Conservation (phyloP, 2,888 invertebrate species). For the Anthophora plumipes region DNA sequence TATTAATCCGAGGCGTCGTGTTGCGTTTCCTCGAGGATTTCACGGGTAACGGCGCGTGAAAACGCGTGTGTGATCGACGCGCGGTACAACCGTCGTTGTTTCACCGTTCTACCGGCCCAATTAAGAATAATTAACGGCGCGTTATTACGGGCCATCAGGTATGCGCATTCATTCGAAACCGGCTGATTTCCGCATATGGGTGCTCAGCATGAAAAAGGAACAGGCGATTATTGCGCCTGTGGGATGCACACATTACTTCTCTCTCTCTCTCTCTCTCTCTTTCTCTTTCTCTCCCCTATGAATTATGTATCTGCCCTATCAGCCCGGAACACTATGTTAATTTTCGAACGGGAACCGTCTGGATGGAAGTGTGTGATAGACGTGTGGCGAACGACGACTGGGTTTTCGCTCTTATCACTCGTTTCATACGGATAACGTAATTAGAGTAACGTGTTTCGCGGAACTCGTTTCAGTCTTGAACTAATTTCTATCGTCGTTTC, state of each 20-base stretch:
- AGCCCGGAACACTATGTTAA: conserved; percentile 67
- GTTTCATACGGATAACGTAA: conserved; percentile 40
- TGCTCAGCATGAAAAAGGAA: conserved; percentile 63
- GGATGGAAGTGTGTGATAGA: conserved; percentile 51
- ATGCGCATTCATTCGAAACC: conserved; percentile 28
- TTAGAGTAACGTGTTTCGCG: conserved; percentile 21
- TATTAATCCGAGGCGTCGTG: neutral
- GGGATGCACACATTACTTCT: conserved; percentile 35
- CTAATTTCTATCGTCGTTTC: conserved; percentile 20
- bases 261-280: no score
- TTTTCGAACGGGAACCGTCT: conserved; percentile 55
- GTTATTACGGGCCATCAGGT: conserved; percentile 29
- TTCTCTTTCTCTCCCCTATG: conserved; percentile 50
- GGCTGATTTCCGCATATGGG: conserved; percentile 60
- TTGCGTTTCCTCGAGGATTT: conserved; percentile 27
- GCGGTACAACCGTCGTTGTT: neutral
- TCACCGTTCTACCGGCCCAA: conserved; percentile 25
- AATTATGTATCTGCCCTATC: conserved; percentile 69
- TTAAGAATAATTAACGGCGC: conserved; percentile 42
- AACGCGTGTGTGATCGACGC: conserved; percentile 31
- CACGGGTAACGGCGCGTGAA: conserved; percentile 20
- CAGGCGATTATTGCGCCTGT: conserved; percentile 42
- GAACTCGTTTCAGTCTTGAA: conserved; percentile 14
- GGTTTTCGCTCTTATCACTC: conserved; percentile 44
- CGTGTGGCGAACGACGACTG: conserved; percentile 52